These are phyloP conservation scores for Dioctria rufipes DNA, from an alignment of 2,888 invertebrate genomes.

Conservation along the genomic window DNA sequence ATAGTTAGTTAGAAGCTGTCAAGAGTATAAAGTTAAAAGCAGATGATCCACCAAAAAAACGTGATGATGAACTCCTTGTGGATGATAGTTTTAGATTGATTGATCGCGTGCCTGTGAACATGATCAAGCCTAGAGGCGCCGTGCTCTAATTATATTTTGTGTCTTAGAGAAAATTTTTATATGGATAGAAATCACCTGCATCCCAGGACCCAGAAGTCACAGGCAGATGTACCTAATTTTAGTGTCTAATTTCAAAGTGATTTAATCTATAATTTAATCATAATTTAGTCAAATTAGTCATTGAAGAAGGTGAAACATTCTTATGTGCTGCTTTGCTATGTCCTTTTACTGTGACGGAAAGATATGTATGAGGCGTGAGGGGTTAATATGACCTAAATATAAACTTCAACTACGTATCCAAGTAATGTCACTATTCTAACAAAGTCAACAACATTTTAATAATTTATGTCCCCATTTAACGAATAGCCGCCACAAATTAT, in stretches of 20 bases:
- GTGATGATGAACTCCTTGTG: background rate
- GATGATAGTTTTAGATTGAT: slow-evolving; percentile 31
- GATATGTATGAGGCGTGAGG: too few relatives aligned
- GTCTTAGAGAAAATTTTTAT: slow-evolving; percentile 17
- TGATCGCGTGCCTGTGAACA: slow-evolving; percentile 53
- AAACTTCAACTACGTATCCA: too few relatives aligned
- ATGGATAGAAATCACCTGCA: slow-evolving; percentile 32
- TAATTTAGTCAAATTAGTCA: background rate
- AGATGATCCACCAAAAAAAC: background rate
- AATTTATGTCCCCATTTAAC: too few relatives aligned
- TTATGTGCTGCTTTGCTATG: too few relatives aligned
- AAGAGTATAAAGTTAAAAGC: background rate
- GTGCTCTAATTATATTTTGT: slow-evolving; percentile 31
- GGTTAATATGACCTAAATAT: too few relatives aligned
- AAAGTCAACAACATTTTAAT: too few relatives aligned
- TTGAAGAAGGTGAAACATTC: background rate
- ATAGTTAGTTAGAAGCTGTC: background rate
- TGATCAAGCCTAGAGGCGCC: slow-evolving; percentile 48
- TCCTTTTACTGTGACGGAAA: too few relatives aligned
- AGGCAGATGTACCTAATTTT: slow-evolving; percentile 19
- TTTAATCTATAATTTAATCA: too few relatives aligned
- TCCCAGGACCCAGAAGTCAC: too few relatives aligned
- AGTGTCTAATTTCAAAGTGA: too few relatives aligned
- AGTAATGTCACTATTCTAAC: too few relatives aligned
- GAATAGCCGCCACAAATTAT: too few relatives aligned